Evolutionary conservation across 2,888 invertebrate species (phyloP).

Genomic region (Linnaemya vulpina): DNA sequence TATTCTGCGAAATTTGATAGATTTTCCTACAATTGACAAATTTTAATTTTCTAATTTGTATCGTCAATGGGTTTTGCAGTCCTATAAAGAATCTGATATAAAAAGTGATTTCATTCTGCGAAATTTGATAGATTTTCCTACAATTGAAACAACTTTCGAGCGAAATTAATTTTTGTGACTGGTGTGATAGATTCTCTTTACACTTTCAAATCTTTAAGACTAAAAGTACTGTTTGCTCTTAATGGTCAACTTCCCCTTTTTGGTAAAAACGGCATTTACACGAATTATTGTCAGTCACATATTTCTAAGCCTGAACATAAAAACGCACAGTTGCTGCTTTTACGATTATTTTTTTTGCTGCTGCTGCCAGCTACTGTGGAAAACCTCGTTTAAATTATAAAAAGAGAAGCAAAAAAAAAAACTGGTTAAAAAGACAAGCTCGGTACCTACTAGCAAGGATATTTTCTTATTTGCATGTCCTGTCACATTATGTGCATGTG

Average conservation of each 20-base stretch:
- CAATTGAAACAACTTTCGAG: too few species aligned
- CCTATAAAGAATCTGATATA: too few species aligned
- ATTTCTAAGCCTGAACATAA: conserved; percentile 1
- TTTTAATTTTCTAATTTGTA: too few species aligned
- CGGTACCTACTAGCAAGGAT: conserved; percentile 39
- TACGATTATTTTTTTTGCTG: neutral
- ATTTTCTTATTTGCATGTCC: conserved; percentile 71
- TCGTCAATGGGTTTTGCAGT: too few species aligned
- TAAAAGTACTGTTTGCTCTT: neutral
- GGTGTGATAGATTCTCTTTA: too few species aligned
- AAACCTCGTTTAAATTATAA: conserved; percentile 28
- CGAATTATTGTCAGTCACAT: conserved; percentile 54
- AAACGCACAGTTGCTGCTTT: neutral
- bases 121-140: too few species aligned
- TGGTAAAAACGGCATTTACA: conserved; percentile 44
- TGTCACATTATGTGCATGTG: conserved; percentile 67
- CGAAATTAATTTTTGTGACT: too few species aligned
- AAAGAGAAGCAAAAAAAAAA: neutral
- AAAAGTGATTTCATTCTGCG: too few species aligned
- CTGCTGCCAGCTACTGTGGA: neutral
- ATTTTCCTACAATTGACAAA: too few species aligned
- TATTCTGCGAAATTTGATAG: too few species aligned
- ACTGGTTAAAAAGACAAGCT: conserved; percentile 1
- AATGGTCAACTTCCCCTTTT: conserved; percentile 11
- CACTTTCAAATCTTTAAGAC: too few species aligned